Percentiles rank a stretch among this genome's conserved stretches.
These are phyloP conservation scores for Phoeniculus purpureus DNA, from an alignment of 2,797 vertebrate genomes.

Conservation along the genomic window DNA sequence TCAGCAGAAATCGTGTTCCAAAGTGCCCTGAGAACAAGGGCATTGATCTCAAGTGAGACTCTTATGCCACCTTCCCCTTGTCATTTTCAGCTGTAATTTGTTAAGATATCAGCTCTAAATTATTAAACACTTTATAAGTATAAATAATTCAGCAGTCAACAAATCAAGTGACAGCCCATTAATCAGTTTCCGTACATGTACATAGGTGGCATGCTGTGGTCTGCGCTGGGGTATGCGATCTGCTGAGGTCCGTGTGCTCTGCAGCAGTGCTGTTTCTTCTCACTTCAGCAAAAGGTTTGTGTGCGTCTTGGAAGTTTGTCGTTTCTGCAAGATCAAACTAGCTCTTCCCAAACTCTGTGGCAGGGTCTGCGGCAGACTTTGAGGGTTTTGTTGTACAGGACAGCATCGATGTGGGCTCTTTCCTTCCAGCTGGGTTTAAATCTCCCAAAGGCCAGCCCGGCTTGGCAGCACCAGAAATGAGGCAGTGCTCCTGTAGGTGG, in stretches of 20 bases:
- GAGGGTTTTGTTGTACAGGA: background rate
- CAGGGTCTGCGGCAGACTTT: background rate
- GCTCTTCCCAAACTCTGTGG: background rate
- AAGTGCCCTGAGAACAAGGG: constrained; percentile 73
- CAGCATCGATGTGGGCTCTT: rapidly evolving
- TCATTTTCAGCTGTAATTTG: constrained; percentile 85
- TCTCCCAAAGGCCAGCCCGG: background rate
- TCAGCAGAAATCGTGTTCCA: constrained; percentile 77
- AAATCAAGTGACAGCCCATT: constrained; percentile 89
- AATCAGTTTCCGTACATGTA: constrained; percentile 80
- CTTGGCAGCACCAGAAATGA: background rate
- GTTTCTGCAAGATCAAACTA: background rate
- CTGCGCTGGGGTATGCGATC: constrained; percentile 48
- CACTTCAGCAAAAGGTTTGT: background rate
- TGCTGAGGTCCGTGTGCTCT: constrained; percentile 59
- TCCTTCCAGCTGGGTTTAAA: background rate
- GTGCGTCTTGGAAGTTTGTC: background rate
- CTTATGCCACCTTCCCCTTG: constrained; percentile 77
- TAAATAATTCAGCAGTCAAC: constrained; percentile 95
- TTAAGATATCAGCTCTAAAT: constrained; percentile 88
- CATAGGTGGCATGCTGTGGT: constrained; percentile 68
- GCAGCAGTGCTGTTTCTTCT: background rate
- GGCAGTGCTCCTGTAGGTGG: background rate
- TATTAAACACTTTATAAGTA: constrained; percentile 89
- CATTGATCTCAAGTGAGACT: constrained; percentile 76